Conservation (phyloP, 2,113 vertebrate species). For the Coptodon rendalli region DNA sequence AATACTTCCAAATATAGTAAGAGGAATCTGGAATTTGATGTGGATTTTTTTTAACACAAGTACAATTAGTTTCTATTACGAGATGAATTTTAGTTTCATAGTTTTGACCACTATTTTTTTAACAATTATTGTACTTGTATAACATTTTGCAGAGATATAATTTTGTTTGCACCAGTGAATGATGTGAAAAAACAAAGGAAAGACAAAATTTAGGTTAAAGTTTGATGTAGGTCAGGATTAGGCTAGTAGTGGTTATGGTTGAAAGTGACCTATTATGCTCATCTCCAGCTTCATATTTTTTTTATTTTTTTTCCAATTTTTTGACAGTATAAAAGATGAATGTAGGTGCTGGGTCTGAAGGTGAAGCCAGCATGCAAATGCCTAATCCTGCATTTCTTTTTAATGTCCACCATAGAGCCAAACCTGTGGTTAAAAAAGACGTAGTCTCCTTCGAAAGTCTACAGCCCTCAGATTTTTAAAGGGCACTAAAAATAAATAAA, state of each 20-base stretch:
- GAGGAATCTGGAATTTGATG: not conserved
- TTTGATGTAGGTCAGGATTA: not conserved
- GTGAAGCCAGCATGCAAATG: not conserved
- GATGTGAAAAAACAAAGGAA: not conserved
- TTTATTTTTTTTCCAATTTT: not conserved
- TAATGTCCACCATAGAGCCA: not conserved
- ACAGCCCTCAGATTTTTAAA: not conserved
- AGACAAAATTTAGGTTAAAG: not conserved
- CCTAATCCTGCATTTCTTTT: not conserved
- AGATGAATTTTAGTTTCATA: not conserved
- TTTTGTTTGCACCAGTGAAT: not conserved
- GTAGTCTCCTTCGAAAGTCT: not conserved
- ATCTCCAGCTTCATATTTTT: not conserved
- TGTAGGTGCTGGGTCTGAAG: not conserved
- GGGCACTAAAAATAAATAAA: not conserved
- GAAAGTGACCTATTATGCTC: not conserved
- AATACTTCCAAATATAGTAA: not conserved
- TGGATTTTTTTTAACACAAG: not conserved
- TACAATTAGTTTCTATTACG: not conserved
- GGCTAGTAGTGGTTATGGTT: not conserved
- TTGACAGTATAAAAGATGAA: not conserved
- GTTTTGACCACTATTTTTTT: not conserved
- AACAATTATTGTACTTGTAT: not conserved
- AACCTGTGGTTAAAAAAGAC: not conserved
- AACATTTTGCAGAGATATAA: not conserved